Evolutionary conservation across 2,113 vertebrate genomes (phyloP).

Genomic region (Callaeas wilsoni): DNA sequence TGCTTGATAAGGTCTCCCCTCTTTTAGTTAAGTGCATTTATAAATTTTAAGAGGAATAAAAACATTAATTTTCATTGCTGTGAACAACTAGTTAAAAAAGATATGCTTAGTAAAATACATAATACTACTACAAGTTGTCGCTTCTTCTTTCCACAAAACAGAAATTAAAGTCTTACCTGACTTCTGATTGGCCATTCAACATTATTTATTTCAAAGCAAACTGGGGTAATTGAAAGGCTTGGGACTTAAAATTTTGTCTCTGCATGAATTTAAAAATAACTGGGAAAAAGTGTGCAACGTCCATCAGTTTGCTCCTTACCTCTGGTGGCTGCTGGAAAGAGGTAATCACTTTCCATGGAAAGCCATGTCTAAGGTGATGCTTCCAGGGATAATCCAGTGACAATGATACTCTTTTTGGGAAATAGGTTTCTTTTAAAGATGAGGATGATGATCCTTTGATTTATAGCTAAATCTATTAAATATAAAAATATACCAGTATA

Average conservation of each 20-base stretch:
- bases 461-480: neutral
- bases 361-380: neutral
- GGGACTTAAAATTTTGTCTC: neutral
- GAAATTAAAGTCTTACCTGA: neutral
- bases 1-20: neutral
- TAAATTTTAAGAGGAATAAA: neutral
- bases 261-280: neutral
- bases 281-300: neutral
- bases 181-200: neutral
- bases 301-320: neutral
- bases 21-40: neutral
- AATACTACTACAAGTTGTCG: neutral
- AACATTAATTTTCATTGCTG: neutral
- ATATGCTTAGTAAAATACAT: neutral
- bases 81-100: neutral
- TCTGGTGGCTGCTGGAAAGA: neutral
- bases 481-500: neutral
- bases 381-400: neutral
- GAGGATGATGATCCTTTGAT: neutral
- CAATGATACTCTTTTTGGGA: neutral
- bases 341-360: neutral
- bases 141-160: neutral
- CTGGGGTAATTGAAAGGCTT: neutral
- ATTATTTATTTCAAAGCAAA: neutral
- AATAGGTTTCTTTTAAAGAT: neutral